Evolutionary conservation across 2,888 invertebrate species (phyloP).

Genomic region (Coleophora deauratella): DNA sequence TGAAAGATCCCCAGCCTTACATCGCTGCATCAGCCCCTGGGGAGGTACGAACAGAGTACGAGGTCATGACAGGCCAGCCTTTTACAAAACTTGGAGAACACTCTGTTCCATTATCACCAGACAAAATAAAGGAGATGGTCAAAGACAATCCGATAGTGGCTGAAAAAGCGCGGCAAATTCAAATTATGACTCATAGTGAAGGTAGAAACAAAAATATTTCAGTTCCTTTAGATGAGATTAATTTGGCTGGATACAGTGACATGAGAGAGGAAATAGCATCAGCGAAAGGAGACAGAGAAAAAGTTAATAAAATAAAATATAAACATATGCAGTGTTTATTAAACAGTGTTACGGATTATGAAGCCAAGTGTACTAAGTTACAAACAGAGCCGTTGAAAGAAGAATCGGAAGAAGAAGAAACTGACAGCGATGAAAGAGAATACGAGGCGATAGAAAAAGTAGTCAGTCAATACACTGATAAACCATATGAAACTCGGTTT

Average conservation of each 20-base stretch:
- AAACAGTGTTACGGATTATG: conserved; percentile 35
- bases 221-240: conserved; percentile 48
- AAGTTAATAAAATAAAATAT: conserved; percentile 45
- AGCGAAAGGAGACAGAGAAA: conserved; percentile 36
- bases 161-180: conserved; percentile 60
- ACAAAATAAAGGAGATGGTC: conserved; percentile 46
- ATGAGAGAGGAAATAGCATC: conserved; percentile 43
- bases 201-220: conserved; percentile 25
- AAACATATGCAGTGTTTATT: conserved; percentile 51
- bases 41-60: conserved; percentile 50
- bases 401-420: conserved; percentile 16
- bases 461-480: conserved; percentile 53
- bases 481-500: conserved; percentile 57
- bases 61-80: conserved; percentile 64
- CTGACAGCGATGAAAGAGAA: conserved; percentile 38
- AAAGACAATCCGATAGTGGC: conserved; percentile 49
- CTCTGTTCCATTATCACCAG: conserved; percentile 37
- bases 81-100: conserved; percentile 49
- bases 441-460: conserved; percentile 53
- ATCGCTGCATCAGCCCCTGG: conserved; percentile 50
- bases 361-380: conserved; percentile 21
- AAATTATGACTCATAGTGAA: conserved; percentile 38
- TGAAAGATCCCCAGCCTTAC: conserved; percentile 36
- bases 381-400: conserved; percentile 14
- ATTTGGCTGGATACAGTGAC: conserved; percentile 33